Conservation (phyloP, 2,797 vertebrate genomes). For the Sardinella longiceps region DNA sequence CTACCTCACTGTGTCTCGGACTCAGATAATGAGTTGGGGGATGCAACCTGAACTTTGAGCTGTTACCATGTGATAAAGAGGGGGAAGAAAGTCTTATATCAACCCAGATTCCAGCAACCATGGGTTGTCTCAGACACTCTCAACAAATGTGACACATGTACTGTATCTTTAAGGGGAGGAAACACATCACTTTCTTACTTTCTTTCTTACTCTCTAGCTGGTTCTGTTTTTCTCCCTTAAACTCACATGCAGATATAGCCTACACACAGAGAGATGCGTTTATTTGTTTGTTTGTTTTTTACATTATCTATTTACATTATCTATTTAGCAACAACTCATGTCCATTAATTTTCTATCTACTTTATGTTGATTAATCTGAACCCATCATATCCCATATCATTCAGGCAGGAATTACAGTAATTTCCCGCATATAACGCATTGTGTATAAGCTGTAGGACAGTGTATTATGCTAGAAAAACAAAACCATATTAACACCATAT, state of each 20-base stretch:
- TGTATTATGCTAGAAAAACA: too few relatives aligned
- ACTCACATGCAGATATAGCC: not conserved
- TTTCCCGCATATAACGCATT: not conserved
- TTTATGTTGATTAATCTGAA: not conserved
- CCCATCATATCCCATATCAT: not conserved
- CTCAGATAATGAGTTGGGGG: conserved; percentile 33
- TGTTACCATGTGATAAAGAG: conserved; percentile 39
- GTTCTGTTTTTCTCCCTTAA: not conserved
- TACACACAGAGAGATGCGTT: not conserved
- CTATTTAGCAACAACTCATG: not conserved
- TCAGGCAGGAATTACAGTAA: not conserved
- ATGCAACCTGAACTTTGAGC: conserved; percentile 61
- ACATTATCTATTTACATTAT: not conserved
- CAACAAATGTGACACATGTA: not conserved
- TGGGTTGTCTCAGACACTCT: not conserved
- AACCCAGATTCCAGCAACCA: not conserved
- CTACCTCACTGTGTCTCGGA: not conserved
- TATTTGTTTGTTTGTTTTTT: not conserved
- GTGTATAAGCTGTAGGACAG: not conserved
- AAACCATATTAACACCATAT: too few relatives aligned
- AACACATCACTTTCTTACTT: not conserved
- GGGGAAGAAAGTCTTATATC: not conserved
- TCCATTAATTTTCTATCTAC: not conserved
- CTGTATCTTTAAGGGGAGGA: not conserved
- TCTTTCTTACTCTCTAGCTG: not conserved